Percentiles rank a stretch among this genome's conserved stretches.
Conservation (phyloP, 2,113 vertebrate genomes). For the Oxyura jamaicensis region DNA sequence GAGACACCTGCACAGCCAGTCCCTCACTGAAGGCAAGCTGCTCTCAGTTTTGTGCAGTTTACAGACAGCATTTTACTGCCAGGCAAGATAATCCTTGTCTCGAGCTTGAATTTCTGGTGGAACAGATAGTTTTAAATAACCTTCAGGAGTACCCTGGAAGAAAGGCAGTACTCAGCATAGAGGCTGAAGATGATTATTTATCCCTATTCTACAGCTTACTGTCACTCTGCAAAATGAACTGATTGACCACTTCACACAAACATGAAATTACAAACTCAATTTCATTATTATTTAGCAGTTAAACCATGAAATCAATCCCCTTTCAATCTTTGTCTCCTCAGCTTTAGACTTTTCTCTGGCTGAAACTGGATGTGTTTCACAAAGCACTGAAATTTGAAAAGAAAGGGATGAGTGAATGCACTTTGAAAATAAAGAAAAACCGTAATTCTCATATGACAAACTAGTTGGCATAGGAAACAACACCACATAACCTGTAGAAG, state of each 20-base stretch:
- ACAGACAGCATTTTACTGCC: neutral
- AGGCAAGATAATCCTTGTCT: neutral
- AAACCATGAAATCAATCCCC: neutral
- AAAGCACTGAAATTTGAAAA: neutral
- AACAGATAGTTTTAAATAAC: neutral
- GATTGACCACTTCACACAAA: neutral
- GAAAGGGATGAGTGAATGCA: neutral
- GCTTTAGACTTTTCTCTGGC: neutral
- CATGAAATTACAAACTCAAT: neutral
- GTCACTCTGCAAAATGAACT: neutral
- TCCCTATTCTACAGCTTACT: neutral
- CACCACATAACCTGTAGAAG: no score
- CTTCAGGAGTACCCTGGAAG: neutral
- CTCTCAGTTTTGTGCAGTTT: neutral
- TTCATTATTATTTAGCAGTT: neutral
- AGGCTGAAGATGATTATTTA: neutral
- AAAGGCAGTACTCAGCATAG: neutral
- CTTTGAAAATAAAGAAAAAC: conserved; percentile 5
- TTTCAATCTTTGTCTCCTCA: neutral
- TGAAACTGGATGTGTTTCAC: neutral
- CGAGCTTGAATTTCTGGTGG: neutral
- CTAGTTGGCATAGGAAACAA: conserved; percentile 5
- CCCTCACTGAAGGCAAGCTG: neutral
- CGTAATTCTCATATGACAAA: neutral
- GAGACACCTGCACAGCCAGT: neutral